Conservation (phyloP, 1,140 invertebrate genomes). For the Drosophila hydei region DNA sequence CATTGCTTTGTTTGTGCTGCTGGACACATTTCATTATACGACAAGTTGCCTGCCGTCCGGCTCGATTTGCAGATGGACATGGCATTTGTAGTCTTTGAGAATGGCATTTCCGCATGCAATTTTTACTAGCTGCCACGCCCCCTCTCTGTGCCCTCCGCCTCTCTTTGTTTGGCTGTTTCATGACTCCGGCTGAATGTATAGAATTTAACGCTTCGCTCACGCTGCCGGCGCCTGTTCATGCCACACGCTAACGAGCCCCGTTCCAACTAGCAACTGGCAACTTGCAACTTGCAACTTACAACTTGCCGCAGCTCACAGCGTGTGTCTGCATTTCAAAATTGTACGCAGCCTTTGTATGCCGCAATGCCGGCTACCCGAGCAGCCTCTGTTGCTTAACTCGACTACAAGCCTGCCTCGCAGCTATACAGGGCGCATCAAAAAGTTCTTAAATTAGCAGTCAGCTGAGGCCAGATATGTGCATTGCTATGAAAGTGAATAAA, state of each 20-base stretch:
- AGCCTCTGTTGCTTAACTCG: no score
- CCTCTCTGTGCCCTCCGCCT: constrained; percentile 9
- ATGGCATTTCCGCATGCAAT: constrained; percentile 82
- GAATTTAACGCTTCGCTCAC: constrained; percentile 73
- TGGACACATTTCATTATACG: constrained; percentile 77
- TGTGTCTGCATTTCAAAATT: constrained; percentile 29
- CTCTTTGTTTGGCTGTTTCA: constrained; percentile 57
- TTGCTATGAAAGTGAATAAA: no score
- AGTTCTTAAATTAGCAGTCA: no score
- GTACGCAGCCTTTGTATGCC: neutral
- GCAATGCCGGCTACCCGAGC: neutral
- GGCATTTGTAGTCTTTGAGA: constrained; percentile 71
- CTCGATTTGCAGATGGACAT: constrained; percentile 51
- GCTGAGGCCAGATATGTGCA: no score
- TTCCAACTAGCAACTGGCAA: neutral
- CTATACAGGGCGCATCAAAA: no score
- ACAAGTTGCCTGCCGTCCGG: constrained; percentile 36
- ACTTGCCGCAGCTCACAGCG: constrained; percentile 20
- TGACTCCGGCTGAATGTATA: constrained; percentile 73
- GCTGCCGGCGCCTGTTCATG: constrained; percentile 20
- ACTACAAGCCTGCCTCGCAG: no score
- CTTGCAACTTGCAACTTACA: constrained; percentile 12
- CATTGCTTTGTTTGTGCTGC: constrained; percentile 72
- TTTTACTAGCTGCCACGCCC: constrained; percentile 40
- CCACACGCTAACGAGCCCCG: constrained; percentile 54